Conservation (phyloP, 2,797 vertebrate genomes). For the Todus mexicanus region DNA sequence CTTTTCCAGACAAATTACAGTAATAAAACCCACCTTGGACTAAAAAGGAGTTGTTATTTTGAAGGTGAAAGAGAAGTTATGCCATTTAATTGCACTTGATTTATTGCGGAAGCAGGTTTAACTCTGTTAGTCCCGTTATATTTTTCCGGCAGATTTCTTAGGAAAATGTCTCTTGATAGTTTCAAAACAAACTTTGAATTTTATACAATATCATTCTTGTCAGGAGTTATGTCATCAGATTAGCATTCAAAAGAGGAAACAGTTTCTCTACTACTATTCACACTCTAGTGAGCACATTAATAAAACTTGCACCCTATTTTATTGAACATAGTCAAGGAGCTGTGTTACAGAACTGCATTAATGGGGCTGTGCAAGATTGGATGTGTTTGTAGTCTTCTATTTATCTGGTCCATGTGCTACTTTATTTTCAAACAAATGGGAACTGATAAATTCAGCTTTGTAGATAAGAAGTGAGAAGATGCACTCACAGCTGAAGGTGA, state of each 20-base stretch:
- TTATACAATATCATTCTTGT: neutral
- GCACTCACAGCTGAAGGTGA: conserved; percentile 63
- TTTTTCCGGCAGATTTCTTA: neutral
- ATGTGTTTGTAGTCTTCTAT: neutral
- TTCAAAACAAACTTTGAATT: neutral
- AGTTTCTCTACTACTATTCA: neutral
- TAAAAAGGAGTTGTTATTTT: neutral
- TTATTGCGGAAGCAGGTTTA: neutral
- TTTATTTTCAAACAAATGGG: neutral
- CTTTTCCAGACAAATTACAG: neutral
- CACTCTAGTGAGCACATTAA: neutral
- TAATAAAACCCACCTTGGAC: neutral
- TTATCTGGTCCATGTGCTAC: neutral
- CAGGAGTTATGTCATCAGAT: neutral
- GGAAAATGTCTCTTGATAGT: neutral
- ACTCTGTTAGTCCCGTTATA: neutral
- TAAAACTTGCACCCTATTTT: neutral
- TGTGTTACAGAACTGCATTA: neutral
- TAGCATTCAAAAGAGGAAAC: neutral
- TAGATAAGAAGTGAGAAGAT: conserved; percentile 45
- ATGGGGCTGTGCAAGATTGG: neutral
- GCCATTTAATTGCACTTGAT: neutral
- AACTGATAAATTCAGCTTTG: conserved; percentile 26
- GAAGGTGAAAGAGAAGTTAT: neutral
- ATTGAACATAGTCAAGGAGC: neutral